Base-by-base conservation (phyloP, 2,113 vertebrate genomes). In the Melanerpes formicivorus region DNA sequence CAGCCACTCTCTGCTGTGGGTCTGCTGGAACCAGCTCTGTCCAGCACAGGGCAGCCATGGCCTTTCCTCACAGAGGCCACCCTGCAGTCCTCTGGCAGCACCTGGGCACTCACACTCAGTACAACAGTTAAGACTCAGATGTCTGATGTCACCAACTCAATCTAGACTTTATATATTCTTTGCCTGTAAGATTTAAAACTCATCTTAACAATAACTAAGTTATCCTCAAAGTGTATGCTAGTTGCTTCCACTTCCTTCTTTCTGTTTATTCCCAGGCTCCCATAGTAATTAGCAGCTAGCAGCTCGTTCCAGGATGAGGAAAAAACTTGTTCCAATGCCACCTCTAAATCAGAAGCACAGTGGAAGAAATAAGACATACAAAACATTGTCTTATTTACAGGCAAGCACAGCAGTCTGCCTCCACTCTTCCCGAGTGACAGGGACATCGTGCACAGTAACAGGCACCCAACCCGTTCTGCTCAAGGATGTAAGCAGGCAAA, bases 361-460 rank as follows among this genome's bases (percentile, higher is more conserved):
- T 2, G 3, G 30, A 34, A 32, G 8, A 12, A 30, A 11, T 3
- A 32, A 0, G 8, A 25, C 9, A 50, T 16, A 6, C 7, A 65
- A 34, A 54, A 6, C 3, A 5, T 2, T 5, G 6, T 3, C 58
- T n/a, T 19, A 6, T 6, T 40, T 29, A 25, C 2, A 80, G 48
- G 29, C n/a, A 62, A 19, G 6, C 10, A 40, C 10, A 10, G 65
- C 65, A 71, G 52, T 40, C 32, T 11, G 58, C 30, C 16, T 52
- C 42, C 46, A 4, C 52, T 23, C 9, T 59, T 37, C 9, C 5
- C 1, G 0, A 46, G 10, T n/a, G 18, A 18, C 13, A 48, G 40
- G 23, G 16, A 11, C 16, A 13, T 18, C 1, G 0, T 6, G 11
- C 5, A 2, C 0, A 2, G 25, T 25, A 9, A 30, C 5, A 0